A percentile compares a stretch with the other conserved stretches of the same genome.
These are phyloP conservation scores for Nemopilema nomurai DNA, from an alignment of 30 jellyfish, hydroid and myxozoan species.

Conservation along the genomic window DNA sequence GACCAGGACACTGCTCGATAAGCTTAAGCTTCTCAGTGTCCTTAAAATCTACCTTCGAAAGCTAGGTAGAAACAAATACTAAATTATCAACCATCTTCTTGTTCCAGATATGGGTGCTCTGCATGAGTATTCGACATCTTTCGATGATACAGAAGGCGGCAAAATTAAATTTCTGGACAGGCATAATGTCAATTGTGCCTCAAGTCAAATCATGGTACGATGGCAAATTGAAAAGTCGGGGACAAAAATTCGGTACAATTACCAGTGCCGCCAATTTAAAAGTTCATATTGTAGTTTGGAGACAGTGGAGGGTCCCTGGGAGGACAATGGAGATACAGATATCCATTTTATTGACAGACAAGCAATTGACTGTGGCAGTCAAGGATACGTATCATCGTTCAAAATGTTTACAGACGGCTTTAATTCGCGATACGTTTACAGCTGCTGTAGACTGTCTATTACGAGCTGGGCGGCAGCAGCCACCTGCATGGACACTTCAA, in stretches of 20 bases:
- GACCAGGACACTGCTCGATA: no score
- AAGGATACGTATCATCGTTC: constrained; percentile 2
- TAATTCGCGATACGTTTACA: not conserved
- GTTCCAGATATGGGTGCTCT: no score
- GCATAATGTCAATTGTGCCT: not conserved
- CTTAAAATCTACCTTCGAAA: no score
- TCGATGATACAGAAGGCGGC: not conserved
- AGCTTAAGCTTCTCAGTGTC: no score
- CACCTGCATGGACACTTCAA: not conserved
- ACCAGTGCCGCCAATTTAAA: constrained; percentile 2
- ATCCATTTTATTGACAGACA: constrained; percentile 2
- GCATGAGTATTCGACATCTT: no score
- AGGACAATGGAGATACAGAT: constrained; percentile 7
- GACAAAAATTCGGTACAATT: constrained; percentile 1
- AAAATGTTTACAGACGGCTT: not conserved
- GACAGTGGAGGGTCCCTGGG: not conserved
- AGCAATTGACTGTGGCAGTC: constrained; percentile 1
- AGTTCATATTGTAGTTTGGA: not conserved
- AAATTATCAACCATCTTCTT: no score
- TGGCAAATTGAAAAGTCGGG: constrained; percentile 5
- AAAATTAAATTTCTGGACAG: not conserved
- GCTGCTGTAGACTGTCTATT: not conserved
- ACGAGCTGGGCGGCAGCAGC: not conserved
- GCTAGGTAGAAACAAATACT: no score
- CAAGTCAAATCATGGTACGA: not conserved